Conservation (phyloP, 2,888 invertebrate genomes). For the Sinhomidia bicolor region DNA sequence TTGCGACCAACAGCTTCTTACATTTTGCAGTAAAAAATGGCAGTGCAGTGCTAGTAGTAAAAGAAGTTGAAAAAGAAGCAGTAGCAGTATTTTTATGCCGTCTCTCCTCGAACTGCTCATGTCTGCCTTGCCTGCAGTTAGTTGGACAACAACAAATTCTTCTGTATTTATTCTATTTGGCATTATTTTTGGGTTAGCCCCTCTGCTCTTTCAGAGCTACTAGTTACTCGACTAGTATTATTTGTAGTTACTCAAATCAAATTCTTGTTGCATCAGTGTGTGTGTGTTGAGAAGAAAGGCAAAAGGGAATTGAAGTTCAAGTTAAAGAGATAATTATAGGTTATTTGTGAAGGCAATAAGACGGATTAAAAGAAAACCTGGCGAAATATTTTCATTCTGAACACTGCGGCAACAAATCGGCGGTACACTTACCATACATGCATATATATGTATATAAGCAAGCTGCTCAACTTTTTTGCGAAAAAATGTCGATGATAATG, state of each 20-base stretch:
- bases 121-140: neutral
- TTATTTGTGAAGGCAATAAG: slow-evolving; percentile 62
- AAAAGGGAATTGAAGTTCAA: slow-evolving; percentile 41
- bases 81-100: neutral
- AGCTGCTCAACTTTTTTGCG: neutral
- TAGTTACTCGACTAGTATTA: slow-evolving; percentile 1
- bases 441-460: neutral
- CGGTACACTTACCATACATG: neutral
- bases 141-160: slow-evolving; percentile 30
- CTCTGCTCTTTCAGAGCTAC: neutral
- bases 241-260: slow-evolving; percentile 37
- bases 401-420: slow-evolving; percentile 13
- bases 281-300: neutral
- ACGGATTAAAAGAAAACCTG: slow-evolving; percentile 28
- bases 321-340: slow-evolving; percentile 66
- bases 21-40: neutral
- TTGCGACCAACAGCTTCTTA: neutral
- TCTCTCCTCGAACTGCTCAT: neutral
- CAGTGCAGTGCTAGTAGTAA: neutral
- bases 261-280: slow-evolving; percentile 32
- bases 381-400: slow-evolving; percentile 44
- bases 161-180: neutral
- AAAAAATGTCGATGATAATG: neutral
- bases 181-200: slow-evolving; percentile 16
- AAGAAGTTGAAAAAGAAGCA: no score